Base-by-base conservation (phyloP, 2,888 invertebrate genomes). In the Acronicta aceris region DNA sequence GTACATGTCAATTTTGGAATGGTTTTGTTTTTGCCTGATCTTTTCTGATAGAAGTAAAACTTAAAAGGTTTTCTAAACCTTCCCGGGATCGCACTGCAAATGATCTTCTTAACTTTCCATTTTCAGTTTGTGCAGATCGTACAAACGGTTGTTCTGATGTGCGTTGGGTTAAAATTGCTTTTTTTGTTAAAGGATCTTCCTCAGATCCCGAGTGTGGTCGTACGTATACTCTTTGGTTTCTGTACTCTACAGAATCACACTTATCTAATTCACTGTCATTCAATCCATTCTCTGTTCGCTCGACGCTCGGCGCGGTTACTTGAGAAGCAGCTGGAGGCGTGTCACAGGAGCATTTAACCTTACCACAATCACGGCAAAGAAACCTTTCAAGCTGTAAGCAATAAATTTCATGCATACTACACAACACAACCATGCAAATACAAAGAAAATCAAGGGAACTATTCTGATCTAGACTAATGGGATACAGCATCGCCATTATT, bases 331-430 rank as follows among this genome's bases (percentile, higher is more conserved):
- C 81, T 40, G 80, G 71, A 38, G 86, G 74, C 55, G 72, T 84
- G 43, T 90, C 89, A 89, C 96, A 96, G 89, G 94, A 91, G 89
- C 96, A 96, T 92, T 96, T 96, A 90, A 96, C 95, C 90, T 95
- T 95, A 94, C 95, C 95, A 95, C 96, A 96, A 85, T 96, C 95
- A 91, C 95, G 95, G 95, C 96, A 96, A 95, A 96, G 95, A 96
- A 96, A 96, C 92, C 96, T 96, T 95, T 96, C 96, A 95, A 96
- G 96, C 96, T 96, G 96, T 85, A 96, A 95, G 95, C 95, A 95
- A 93, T 95, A 95, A 95, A 95, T 87, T 86, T 90, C 95, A 95
- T 95, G 95, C 95, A 90, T 79, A 91, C 94, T 94, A 94, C 91
- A 86, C 88, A 85, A 86, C 88, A 90, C 88, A 84, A 87, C 84